Evolutionary conservation across 2,888 invertebrate genomes (phyloP).

Genomic region (Sinelater perroti): DNA sequence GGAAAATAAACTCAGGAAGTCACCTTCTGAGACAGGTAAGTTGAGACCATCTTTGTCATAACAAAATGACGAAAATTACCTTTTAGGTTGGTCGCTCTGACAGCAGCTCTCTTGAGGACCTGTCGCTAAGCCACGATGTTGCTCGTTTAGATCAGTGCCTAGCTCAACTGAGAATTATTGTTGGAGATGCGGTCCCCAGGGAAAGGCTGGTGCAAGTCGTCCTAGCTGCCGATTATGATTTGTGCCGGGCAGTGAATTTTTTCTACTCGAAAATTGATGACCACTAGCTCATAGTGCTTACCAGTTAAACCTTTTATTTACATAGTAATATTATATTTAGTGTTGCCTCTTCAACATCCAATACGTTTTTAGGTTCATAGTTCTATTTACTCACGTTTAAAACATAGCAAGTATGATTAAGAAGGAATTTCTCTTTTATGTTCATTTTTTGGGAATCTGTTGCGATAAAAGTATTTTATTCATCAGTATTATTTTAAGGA

Average conservation of each 20-base stretch:
- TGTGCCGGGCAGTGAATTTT: slow-evolving; percentile 68
- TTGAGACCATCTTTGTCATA: no score
- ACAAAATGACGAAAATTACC: no score
- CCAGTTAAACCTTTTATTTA: background rate
- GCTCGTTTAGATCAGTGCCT: slow-evolving; percentile 62
- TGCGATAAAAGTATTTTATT: slow-evolving; percentile 19
- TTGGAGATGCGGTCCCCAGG: slow-evolving; percentile 63
- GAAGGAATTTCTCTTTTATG: background rate
- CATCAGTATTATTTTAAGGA: slow-evolving; percentile 27
- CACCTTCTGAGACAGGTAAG: slow-evolving; percentile 27
- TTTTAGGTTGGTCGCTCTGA: slow-evolving; percentile 50
- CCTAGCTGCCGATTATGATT: slow-evolving; percentile 68
- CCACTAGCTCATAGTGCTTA: slow-evolving; percentile 8
- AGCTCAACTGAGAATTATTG: slow-evolving; percentile 62
- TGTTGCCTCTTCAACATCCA: background rate
- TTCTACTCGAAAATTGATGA: slow-evolving; percentile 59
- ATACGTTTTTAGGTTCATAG: background rate
- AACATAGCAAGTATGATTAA: background rate
- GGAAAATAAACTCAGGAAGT: slow-evolving; percentile 33
- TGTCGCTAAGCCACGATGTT: slow-evolving; percentile 52
- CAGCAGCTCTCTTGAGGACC: slow-evolving; percentile 52
- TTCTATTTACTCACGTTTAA: background rate
- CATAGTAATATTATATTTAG: slow-evolving; percentile 2
- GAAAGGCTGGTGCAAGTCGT: slow-evolving; percentile 64
- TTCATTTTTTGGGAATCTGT: slow-evolving; percentile 7